phyloP scores from a whole-genome alignment of 2,113 vertebrate genomes.

The Benitochromis conjunctus region DNA sequence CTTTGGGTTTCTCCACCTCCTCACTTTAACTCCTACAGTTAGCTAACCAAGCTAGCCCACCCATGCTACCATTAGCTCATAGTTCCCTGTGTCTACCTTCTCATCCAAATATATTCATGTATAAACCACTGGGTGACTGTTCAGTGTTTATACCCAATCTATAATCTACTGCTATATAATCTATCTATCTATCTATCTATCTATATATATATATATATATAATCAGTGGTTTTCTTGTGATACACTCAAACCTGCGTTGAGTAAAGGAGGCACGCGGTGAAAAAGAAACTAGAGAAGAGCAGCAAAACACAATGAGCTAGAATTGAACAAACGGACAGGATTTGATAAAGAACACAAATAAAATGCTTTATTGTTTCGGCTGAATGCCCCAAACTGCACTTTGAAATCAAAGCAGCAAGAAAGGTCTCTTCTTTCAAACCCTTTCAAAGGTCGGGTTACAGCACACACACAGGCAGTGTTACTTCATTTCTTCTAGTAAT shows the following conservation, averaged over 20 bases:
- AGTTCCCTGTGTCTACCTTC: background rate
- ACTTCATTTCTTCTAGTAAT: background rate
- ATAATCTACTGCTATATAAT: background rate
- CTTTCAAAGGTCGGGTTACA: background rate
- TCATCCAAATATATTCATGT: background rate
- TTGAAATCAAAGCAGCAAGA: background rate
- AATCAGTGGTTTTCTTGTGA: background rate
- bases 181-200: background rate
- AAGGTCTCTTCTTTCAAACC: background rate
- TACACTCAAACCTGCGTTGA: background rate
- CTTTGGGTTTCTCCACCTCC: background rate
- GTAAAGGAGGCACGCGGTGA: background rate
- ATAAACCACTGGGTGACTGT: background rate
- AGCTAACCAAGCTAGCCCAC: background rate
- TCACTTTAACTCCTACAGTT: background rate
- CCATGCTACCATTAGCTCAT: background rate
- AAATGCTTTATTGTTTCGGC: too few species aligned
- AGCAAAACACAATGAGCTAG: background rate
- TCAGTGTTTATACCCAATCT: background rate
- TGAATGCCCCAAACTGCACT: background rate
- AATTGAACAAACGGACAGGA: background rate
- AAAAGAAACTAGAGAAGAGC: background rate
- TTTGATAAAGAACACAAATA: background rate
- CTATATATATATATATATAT: background rate
- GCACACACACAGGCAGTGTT: background rate